Evolutionary conservation across 2,888 invertebrate species (phyloP), one percentile per base, ranked within the genome.

Genomic region (Fragum whitleyi): DNA sequence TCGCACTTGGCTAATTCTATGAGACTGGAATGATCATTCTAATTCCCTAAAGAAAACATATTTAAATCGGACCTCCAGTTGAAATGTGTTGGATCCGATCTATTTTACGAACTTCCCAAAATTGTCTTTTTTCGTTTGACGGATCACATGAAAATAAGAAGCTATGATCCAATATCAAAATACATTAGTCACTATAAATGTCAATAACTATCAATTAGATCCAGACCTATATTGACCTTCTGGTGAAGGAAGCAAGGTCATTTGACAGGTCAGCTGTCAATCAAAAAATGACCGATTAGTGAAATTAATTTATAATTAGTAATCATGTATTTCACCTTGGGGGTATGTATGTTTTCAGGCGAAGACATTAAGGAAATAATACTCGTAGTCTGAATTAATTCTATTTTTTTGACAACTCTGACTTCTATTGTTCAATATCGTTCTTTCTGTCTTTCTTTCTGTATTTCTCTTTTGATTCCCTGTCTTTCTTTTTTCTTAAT

Each of bases 161-260:
- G 47, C 47, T n/a, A 47, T 47, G 47, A 47, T 19, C 5, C 2
- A 47, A 19, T 14, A n/a, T 9, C 14, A 5, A 14, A 47, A 9
- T n/a, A 47, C 14, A 47, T 47, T 47, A 19, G 47, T 47, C 47
- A 47, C 5, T 47, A 47, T 47, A 36, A 36, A 19, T 47, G 47
- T 47, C 47, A 47, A 47, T 47, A 47, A 47, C 14, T 47, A 47
- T 47, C 47, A 47, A 47, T 47, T 47, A 47, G 47, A 47, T 47
- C 47, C 2, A n/a, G 47, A 14, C 2, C 47, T 14, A 47, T 19
- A 47, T 47, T 47, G 47, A 47, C 47, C 47, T 47, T 47, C 47
- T n/a, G 47, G 47, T 19, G 14, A 3, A 19, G 47, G 47, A 14
- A n/a, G n/a, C 14, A 47, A 19, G 47, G 14, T 19, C 47, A 47